A percentile compares a stretch with the other conserved stretches of the same genome.
Conservation (phyloP, 2,888 invertebrate species). For the Tuberolachnus salignus region DNA sequence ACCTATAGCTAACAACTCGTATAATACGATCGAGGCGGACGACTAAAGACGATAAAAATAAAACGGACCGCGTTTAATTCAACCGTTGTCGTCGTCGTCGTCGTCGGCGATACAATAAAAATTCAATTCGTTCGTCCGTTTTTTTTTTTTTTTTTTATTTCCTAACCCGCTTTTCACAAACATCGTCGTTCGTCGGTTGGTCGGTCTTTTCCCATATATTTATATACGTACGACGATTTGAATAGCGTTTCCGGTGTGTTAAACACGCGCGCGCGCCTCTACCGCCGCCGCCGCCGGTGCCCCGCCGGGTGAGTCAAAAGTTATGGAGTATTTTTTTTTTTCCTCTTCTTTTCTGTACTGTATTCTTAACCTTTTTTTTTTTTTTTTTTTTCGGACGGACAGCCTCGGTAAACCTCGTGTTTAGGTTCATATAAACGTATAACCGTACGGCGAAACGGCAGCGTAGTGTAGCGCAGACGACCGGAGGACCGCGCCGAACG, state of each 20-base stretch:
- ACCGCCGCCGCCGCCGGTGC: too few species aligned
- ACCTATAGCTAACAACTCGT: too few species aligned
- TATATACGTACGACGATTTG: neutral
- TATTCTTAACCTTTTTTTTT: too few species aligned
- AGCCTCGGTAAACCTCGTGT: too few species aligned
- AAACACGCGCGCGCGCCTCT: neutral
- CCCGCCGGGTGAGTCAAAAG: neutral
- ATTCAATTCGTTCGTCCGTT: slow-evolving; percentile 8
- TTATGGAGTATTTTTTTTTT: neutral
- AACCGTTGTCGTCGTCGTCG: neutral
- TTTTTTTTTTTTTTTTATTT: neutral
- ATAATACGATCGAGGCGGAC: neutral
- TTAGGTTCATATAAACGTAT: too few species aligned
- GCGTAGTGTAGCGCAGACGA: too few species aligned
- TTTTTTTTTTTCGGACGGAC: too few species aligned
- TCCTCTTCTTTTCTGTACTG: too few species aligned
- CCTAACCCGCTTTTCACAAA: neutral
- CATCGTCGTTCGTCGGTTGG: neutral
- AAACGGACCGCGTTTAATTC: slow-evolving; percentile 37
- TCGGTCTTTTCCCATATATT: neutral
- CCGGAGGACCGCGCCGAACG: too few species aligned
- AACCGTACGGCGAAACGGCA: too few species aligned
- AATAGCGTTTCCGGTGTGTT: slow-evolving; percentile 31
- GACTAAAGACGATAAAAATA: slow-evolving; percentile 10
- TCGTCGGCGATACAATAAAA: slow-evolving; percentile 27